Percentiles rank a stretch among this genome's conserved stretches.
These are phyloP conservation scores for Drosophila persimilis DNA, from an alignment of 1,140 invertebrate genomes.

Conservation along the genomic window DNA sequence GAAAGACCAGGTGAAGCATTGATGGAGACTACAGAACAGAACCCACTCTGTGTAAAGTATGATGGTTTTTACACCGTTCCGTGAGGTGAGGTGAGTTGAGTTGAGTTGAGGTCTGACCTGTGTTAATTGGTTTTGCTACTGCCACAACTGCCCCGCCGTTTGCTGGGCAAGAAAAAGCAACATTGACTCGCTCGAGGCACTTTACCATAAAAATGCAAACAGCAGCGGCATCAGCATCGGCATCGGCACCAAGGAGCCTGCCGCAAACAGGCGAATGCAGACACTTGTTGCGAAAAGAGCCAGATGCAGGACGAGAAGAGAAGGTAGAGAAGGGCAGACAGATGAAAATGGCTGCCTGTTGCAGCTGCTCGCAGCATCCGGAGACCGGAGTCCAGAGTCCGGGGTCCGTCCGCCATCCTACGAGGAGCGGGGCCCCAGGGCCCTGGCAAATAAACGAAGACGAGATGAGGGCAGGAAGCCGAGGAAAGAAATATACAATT, in stretches of 20 bases:
- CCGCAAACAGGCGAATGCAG: slow-evolving; percentile 16
- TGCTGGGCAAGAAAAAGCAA: slow-evolving; percentile 23
- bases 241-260: slow-evolving; percentile 15
- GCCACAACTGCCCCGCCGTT: neutral
- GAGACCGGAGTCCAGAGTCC: slow-evolving; percentile 4
- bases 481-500: slow-evolving; percentile 31
- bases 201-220: slow-evolving; percentile 57
- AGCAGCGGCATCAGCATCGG: slow-evolving; percentile 3
- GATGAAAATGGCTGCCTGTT: slow-evolving; percentile 37
- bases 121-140: slow-evolving; percentile 28
- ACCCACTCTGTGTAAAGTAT: slow-evolving; percentile 1
- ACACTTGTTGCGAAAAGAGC: slow-evolving; percentile 23
- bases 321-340: neutral
- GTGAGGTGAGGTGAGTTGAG: too few species aligned
- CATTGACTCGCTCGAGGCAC: slow-evolving; percentile 33
- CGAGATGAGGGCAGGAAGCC: slow-evolving; percentile 15
- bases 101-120: too few species aligned
- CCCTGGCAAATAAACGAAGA: slow-evolving; percentile 22
- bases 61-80: too few species aligned
- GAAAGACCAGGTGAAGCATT: too few species aligned
- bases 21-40: neutral
- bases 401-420: slow-evolving; percentile 18
- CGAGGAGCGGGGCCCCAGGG: slow-evolving; percentile 15
- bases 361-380: slow-evolving; percentile 51
- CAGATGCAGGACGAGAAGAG: neutral